A percentile compares a stretch with the other conserved stretches of the same genome.
These are phyloP conservation scores for Valencia hispanica DNA, from an alignment of 2,797 vertebrate species.

Conservation along the genomic window DNA sequence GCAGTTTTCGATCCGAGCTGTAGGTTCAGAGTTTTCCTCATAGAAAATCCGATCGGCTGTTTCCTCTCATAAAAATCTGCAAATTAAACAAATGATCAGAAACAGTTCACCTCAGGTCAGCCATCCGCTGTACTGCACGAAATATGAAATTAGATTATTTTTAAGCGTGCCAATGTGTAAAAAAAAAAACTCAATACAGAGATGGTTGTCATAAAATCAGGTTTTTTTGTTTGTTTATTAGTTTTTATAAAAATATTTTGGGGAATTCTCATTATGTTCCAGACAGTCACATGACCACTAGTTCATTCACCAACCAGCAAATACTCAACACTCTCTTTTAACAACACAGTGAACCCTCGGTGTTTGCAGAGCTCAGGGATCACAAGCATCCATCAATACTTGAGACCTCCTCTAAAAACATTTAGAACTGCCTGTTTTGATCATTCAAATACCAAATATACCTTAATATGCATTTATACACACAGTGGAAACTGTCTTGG, in stretches of 20 bases:
- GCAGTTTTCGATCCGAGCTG: constrained; percentile 52
- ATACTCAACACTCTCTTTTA: not conserved
- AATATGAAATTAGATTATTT: not conserved
- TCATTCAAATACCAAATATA: not conserved
- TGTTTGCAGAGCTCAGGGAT: no score
- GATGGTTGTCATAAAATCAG: not conserved
- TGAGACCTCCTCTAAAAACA: not conserved
- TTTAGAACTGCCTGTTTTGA: not conserved
- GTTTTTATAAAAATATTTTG: no score
- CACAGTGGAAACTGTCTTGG: no score
- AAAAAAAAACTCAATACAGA: not conserved
- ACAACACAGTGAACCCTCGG: no score
- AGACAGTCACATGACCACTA: not conserved
- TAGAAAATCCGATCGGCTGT: constrained; percentile 43
- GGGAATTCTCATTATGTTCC: not conserved
- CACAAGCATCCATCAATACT: no score
- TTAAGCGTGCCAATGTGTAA: not conserved
- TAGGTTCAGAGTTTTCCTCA: constrained; percentile 56
- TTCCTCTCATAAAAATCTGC: constrained; percentile 45
- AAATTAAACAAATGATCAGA: constrained; percentile 24
- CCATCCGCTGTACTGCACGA: not conserved
- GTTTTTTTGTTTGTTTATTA: not conserved
- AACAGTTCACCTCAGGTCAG: constrained; percentile 2
- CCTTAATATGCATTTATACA: not conserved
- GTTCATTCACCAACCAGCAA: no score